Evolutionary conservation across 2,113 vertebrate genomes (phyloP), one percentile per base, ranked within the genome.

Genomic region (Xiphophorus hellerii): DNA sequence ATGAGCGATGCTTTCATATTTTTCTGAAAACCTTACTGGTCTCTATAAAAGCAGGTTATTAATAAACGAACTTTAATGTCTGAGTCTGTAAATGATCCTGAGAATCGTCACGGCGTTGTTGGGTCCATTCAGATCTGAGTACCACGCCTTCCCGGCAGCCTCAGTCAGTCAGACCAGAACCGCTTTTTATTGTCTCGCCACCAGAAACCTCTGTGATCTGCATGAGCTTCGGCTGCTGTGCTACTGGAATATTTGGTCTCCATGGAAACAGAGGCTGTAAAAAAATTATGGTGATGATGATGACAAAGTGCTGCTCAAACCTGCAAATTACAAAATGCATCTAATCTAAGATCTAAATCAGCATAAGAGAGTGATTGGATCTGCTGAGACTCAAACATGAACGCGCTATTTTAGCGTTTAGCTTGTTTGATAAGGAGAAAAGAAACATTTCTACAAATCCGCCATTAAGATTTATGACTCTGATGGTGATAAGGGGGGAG

Each of bases 251-350:
- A 63, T 82, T 78, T 73, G 39, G 85, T 91, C 77, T 87, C 91
- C 88, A 92, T 91, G 90, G 91, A 83, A 92, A 92, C 89, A 74
- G 83, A 62, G 82, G 61, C 42, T 87, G 87, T 87, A 84, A 89
- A 62, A 48, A 37, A 37, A 37, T 37, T 0, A 37, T 37, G 35
- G 9, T 37, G 33, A 35, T 31, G 31, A 31, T 30, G 72, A 77
- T 69, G 81, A 85, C 63, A 87, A 78, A 86, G 71, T 62, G 71
- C 60, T 30, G 29, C 25, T 74, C 62, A 71, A 67, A 78, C 15
- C 39, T 27, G 68, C 54, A 17, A 51, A 35, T 71, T 64, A 33
- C n/a, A n/a, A 81, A 74, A 68, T 29, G 44, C 60, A n/a, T 54
- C 37, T 13, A 11, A 54, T 82, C 12, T 29, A 0, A 54, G 10